Evolutionary conservation across 2,797 vertebrate species (phyloP).

Genomic region (Myripristis murdjan): DNA sequence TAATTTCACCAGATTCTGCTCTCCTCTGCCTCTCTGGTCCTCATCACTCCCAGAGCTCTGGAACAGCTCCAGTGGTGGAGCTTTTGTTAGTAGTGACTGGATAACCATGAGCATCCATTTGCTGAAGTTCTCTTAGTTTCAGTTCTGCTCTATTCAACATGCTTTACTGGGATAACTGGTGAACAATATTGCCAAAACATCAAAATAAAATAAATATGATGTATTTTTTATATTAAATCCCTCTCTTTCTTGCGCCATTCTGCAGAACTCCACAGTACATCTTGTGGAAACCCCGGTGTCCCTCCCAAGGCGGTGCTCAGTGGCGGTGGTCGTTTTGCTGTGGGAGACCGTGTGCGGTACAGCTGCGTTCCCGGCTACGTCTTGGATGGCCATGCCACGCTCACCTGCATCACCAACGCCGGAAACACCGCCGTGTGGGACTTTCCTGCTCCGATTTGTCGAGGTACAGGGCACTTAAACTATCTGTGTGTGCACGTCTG

Average conservation of each 20-base stretch:
- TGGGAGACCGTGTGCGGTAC: conserved; percentile 77
- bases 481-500: conserved; percentile 29
- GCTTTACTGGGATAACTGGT: background rate
- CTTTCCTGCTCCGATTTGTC: conserved; percentile 81
- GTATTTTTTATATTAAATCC: too few relatives aligned
- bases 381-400: conserved; percentile 79
- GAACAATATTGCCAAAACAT: too few relatives aligned
- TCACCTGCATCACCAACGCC: conserved; percentile 79
- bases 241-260: background rate
- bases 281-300: conserved; percentile 80
- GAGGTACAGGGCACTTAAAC: conserved; percentile 68
- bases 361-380: conserved; percentile 81
- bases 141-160: background rate
- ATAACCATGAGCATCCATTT: background rate
- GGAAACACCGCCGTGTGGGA: conserved; percentile 82
- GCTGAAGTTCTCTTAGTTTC: background rate
- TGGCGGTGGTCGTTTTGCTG: conserved; percentile 67
- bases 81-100: too few relatives aligned
- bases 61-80: too few relatives aligned
- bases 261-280: conserved; percentile 79
- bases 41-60: too few relatives aligned
- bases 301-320: conserved; percentile 80
- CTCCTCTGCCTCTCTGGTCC: too few relatives aligned
- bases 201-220: too few relatives aligned
- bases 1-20: too few relatives aligned